Evolutionary conservation across 2,113 vertebrate species (phyloP), one percentile per base, ranked within the genome.

Genomic region (Octodon degus): DNA sequence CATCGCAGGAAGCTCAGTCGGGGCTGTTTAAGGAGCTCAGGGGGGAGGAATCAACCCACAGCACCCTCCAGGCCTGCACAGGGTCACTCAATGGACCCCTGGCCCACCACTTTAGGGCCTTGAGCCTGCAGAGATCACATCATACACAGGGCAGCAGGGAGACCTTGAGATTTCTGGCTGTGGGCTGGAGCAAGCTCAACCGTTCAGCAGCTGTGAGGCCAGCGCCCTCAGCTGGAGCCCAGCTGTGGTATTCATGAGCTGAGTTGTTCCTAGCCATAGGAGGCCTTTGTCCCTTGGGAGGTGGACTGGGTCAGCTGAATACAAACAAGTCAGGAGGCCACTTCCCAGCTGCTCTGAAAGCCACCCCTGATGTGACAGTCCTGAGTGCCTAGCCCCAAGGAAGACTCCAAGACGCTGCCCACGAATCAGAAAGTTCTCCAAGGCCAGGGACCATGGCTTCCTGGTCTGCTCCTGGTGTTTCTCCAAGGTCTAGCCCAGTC

Each of bases 1-100:
- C 37, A 8, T 7, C 5, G 27, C 14, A 5, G 8, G 62, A 53
- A 43, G 60, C 13, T 16, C 43, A 53, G 0, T 1, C 1, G 58
- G 88, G 27, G 79, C 8, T 4, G 58, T 70, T 67, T 43, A 53
- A 67, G 12, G 65, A 86, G 93, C 58, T 93, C 62, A 72, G 60
- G 19, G 34, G 34, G 30, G 20, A 10, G 37, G 67, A 74, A 74
- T 68, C 91, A 76, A 58, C 55, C 20, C 8, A 17, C 1, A 12
- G 24, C 1, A 0, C 22, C 12, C 11, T 65, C 84, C 11, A 72
- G 83, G 67, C 63, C 32, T 82, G 32, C 6, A 37, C 32, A 25
- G 6, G 13, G 70, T 40, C 27, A 20, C 55, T 1, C 1, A 2
- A 47, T 40, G 30, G 70, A 86, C 8, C 43, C 22, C 8, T 34